Base-by-base conservation (phyloP, 2,888 invertebrate genomes). In the Heliconius sara region DNA sequence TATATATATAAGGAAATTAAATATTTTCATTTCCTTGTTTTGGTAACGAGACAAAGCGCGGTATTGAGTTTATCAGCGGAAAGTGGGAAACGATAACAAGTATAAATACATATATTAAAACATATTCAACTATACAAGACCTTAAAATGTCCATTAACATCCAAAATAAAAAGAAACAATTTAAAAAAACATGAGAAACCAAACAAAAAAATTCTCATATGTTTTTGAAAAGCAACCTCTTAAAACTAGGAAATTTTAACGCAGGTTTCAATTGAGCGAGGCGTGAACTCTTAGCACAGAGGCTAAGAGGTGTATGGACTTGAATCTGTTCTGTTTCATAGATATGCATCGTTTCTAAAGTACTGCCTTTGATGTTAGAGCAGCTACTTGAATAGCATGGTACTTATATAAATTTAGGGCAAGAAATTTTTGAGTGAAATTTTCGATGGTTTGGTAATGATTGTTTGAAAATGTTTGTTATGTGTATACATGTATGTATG, bases 311-410 rank as follows among this genome's bases (percentile, higher is more conserved):
- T 80, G 83, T 76, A 76, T 79, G 66, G 76, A 80, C 78, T 79
- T 82, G 80, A 80, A 83, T 82, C 82, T 79, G 79, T 81, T 82
- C 82, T 79, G 79, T 81, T 80, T 81, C 80, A 77, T 79, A 83
- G 80, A 83, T 82, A 82, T 83, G 83, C 83, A 83, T 82, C 82
- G 70, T 80, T 82, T 86, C 88, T 88, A 89, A 88, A 89, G 90
- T 85, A 85, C 85, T 82, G 84, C 85, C 90, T 92, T 92, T 92
- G 91, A 92, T 89, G 91, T 91, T 88, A 86, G 88, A 89, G 89
- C 89, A 89, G 90, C 89, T 91, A 89, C 91, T 91, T 90, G 89
- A 88, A 90, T 88, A 83, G 87, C 87, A 87, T 85, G 87, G 86
- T 85, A 80, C 70, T 83, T 83, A 81, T 85, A 90, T 88, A 90